Evolutionary conservation across 2,888 invertebrate species (phyloP), one percentile per base, ranked within the genome.

Genomic region (Chalcis sispes): DNA sequence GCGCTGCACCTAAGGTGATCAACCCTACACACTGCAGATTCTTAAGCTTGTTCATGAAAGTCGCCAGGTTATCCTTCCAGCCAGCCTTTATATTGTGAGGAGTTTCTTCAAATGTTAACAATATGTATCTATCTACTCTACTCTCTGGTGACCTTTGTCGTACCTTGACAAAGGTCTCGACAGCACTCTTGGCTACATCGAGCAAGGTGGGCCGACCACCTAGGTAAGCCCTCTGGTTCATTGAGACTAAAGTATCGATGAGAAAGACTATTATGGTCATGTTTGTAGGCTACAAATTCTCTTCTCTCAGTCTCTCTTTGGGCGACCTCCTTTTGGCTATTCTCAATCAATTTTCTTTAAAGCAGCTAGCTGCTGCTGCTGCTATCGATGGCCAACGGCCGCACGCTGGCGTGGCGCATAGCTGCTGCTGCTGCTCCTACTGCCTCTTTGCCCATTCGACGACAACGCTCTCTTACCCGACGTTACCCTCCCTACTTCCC

Each of bases 241-340:
- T 99, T 88, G 99, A 99, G 89, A 98, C 97, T 90, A 98, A 98
- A 85, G 98, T 99, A 92, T 99, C 99, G 91, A 99, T 96, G 90
- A 99, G 92, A 92, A 99, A 99, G 89, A 99, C 95, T 91, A 99
- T 99, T 89, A 99, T 99, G 90, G 99, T 99, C 99, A 99, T 99
- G 90, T 91, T 92, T 80, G 70, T 75, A 50, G 36, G 50, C 59
- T 70, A 18, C 42, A 50, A n/a, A n/a, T 67, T 50, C 36, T 20
- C 50, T 71, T 40, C 36, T 40, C 52, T 58, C 40, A 18, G 20
- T n/a, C 15, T 13, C 36, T 32, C 29, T 36, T 58, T 15, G 18
- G 27, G 18, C 3, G 18, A 42, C 32, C 29, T 23, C 50, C 27
- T 75, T 29, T 46, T 27, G 13, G 20, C 64, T 7, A 3, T 13